Percentiles rank a stretch among this genome's conserved stretches.
These are phyloP conservation scores for Lycaena phlaeas DNA, from an alignment of 2,888 invertebrate species.

Conservation along the genomic window DNA sequence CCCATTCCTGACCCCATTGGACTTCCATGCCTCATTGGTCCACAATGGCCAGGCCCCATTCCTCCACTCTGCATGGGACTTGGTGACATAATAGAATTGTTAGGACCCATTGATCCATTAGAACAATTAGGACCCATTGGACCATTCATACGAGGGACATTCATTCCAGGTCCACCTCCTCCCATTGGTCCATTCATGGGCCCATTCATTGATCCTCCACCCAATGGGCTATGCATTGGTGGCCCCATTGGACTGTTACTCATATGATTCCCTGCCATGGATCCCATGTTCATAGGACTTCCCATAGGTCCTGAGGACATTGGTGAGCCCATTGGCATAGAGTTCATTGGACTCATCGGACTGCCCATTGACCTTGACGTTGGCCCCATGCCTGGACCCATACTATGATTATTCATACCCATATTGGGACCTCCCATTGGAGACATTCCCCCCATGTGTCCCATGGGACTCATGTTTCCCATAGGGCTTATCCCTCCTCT, in stretches of 20 bases:
- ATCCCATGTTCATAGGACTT: constrained; percentile 80
- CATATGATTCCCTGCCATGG: constrained; percentile 75
- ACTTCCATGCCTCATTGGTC: constrained; percentile 69
- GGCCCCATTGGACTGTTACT: constrained; percentile 83
- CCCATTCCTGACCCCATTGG: constrained; percentile 72
- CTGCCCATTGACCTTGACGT: constrained; percentile 77
- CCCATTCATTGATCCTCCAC: constrained; percentile 70
- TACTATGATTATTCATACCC: constrained; percentile 76
- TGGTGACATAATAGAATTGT: constrained; percentile 70
- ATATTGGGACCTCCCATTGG: constrained; percentile 82
- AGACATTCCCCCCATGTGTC: constrained; percentile 78
- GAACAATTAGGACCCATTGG: constrained; percentile 71
- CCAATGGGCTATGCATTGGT: constrained; percentile 81
- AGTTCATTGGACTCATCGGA: constrained; percentile 84
- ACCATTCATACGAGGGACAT: constrained; percentile 70
- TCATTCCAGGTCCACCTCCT: constrained; percentile 74
- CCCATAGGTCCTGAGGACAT: constrained; percentile 81
- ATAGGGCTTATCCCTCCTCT: constrained; percentile 77
- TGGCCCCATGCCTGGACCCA: constrained; percentile 75
- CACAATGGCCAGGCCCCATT: constrained; percentile 68
- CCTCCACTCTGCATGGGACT: constrained; percentile 66
- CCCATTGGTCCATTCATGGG: constrained; percentile 73
- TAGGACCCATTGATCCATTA: constrained; percentile 72
- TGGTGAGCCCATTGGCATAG: constrained; percentile 79
- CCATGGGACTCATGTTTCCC: constrained; percentile 81